Evolutionary conservation across 2,797 vertebrate genomes (phyloP), one percentile per base, ranked within the genome.

Genomic region (Sternotherus odoratus): DNA sequence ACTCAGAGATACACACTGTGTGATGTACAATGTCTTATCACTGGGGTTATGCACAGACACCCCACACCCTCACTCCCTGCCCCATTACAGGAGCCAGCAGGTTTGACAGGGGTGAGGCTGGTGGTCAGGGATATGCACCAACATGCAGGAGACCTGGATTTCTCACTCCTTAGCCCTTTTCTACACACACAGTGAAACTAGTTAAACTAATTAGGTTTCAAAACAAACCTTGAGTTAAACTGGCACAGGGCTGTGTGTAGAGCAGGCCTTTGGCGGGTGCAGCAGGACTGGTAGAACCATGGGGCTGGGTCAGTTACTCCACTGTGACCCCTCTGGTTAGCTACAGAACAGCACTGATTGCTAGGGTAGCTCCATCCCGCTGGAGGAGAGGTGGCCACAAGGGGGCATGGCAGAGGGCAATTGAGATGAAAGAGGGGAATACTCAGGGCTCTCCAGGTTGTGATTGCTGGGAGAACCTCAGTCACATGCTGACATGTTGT

Each of bases 91-190:
- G 30, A 63, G 13, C 60, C 1, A 3, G 16, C 7, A 63, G 33
- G 30, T 63, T 16, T 63, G 33, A 17, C 60, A n/a, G 7, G 33
- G 33, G 60, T 33, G 15, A 7, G 15, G 33, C 15, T 63, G 30
- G 57, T 1, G 13, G 15, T 63, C 2, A 33, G 30, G 33, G 60
- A n/a, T 4, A 19, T 5, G 33, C 16, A n/a, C 33, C 60, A 63
- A 8, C 15, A n/a, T 0, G 1, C 30, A 63, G 30, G 15, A n/a
- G 33, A 8, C 16, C 1, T 19, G 16, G 60, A 12, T 60, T 16
- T 60, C 12, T 16, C 8, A n/a, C 33, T 63, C 33, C 33, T n/a
- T 63, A 63, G 33, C 15, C 33, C 4, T n/a, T 9, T 4, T 63
- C 60, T 57, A 48, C 46, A 48, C 46, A 48, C 46, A 9, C 46